Conservation (phyloP, 2,113 vertebrate genomes). For the Perca fluviatilis region DNA sequence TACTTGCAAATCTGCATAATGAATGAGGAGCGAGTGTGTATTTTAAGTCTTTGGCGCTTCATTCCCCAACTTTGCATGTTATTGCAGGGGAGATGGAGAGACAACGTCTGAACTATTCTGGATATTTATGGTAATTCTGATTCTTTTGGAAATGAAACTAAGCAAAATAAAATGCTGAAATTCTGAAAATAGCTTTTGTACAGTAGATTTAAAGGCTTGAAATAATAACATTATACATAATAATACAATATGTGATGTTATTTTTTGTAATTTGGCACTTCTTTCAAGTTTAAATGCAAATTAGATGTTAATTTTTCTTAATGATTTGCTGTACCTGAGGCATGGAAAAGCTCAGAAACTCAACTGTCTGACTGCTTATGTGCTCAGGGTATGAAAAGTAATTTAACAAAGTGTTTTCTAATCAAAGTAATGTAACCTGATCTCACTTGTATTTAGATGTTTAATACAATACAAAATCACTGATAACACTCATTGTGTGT, state of each 20-base stretch:
- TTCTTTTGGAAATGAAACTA: background rate
- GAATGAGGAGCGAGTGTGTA: constrained; percentile 87
- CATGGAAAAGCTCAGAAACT: constrained; percentile 73
- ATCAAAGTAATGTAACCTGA: constrained; percentile 82
- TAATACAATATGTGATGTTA: constrained; percentile 13
- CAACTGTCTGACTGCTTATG: constrained; percentile 78
- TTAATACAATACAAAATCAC: constrained; percentile 50
- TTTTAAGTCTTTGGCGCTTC: constrained; percentile 78
- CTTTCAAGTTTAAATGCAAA: constrained; percentile 80
- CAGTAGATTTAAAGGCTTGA: background rate
- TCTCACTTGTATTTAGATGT: constrained; percentile 68
- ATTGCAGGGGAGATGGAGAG: constrained; percentile 66
- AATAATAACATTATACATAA: constrained; percentile 4
- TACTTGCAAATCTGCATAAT: constrained; percentile 91
- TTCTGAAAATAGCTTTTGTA: background rate
- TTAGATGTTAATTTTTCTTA: constrained; percentile 84
- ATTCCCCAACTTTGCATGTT: constrained; percentile 73
- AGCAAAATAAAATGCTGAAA: background rate
- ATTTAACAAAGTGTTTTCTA: constrained; percentile 85
- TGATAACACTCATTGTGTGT: constrained; percentile 14
- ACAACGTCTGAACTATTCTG: constrained; percentile 24
- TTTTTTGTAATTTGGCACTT: constrained; percentile 33
- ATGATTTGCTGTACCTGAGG: constrained; percentile 84
- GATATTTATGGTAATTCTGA: background rate
- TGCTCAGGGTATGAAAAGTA: constrained; percentile 83